Conservation (phyloP, 2,797 vertebrate species). For the Crocodylus rhombifer region DNA sequence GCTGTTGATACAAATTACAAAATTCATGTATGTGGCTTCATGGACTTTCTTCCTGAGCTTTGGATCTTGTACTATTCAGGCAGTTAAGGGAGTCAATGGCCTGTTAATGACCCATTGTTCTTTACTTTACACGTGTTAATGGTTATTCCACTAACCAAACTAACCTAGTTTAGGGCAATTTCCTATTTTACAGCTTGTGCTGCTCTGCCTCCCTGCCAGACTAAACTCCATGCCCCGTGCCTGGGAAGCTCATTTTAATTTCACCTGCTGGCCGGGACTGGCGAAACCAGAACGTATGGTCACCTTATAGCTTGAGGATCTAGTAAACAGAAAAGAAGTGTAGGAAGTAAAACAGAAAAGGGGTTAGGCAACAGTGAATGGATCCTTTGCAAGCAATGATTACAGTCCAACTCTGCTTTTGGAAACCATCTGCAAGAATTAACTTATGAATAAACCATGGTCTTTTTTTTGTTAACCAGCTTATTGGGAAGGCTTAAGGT, state of each 20-base stretch:
- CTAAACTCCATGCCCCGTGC: no score
- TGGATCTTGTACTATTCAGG: not conserved
- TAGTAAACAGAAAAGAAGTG: not conserved
- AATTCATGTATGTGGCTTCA: not conserved
- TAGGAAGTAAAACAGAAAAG: not conserved
- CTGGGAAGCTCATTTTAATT: no score
- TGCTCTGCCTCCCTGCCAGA: no score
- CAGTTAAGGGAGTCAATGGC: no score
- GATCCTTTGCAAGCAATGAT: not conserved
- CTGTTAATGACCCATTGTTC: no score
- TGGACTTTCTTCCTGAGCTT: not conserved
- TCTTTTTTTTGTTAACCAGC: not conserved
- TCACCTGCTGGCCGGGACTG: no score
- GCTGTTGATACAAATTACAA: not conserved
- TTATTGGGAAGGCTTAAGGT: not conserved
- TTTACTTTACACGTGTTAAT: no score
- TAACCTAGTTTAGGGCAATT: no score
- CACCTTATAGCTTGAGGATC: not conserved
- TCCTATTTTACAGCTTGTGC: no score
- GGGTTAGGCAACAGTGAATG: not conserved
- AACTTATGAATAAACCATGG: not conserved
- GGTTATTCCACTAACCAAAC: no score
- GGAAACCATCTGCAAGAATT: not conserved
- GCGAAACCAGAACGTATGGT: no score
- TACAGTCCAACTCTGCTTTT: not conserved